Percentiles rank a stretch among this genome's conserved stretches.
phyloP scores from a whole-genome alignment of 2,797 vertebrate genomes.

The Gymnothorax javanicus region DNA sequence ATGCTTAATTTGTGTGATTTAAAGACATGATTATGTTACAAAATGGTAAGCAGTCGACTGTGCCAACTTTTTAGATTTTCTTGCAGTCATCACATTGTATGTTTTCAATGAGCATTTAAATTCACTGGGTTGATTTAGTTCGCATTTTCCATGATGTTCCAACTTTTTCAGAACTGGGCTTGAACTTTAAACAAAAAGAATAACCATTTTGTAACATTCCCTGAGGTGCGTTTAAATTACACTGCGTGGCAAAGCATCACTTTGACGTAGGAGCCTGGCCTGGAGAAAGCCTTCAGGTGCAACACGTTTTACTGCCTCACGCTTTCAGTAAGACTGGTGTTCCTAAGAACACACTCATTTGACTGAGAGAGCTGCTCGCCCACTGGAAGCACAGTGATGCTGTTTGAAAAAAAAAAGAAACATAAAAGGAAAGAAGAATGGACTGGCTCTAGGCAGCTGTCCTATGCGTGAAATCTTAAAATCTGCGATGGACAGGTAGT shows the following conservation, averaged over 20 bases:
- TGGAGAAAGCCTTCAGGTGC: not conserved
- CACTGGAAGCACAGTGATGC: not conserved
- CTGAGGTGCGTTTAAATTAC: not conserved
- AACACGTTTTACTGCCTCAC: constrained; percentile 45
- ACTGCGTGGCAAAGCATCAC: not conserved
- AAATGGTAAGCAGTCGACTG: no score
- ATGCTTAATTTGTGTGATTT: no score
- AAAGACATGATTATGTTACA: no score
- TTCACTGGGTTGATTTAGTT: no score
- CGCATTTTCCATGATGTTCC: no score
- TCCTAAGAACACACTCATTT: not conserved
- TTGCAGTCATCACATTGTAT: no score
- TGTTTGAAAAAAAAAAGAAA: not conserved
- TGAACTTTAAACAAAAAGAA: not conserved
- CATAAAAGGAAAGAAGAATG: not conserved
- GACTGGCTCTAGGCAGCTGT: constrained; percentile 68
- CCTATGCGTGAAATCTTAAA: constrained; percentile 67
- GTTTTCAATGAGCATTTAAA: no score
- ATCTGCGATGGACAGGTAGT: constrained; percentile 75
- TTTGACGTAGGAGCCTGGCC: not conserved
- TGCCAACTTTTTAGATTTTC: no score
- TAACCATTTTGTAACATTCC: not conserved
- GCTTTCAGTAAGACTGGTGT: constrained; percentile 19
- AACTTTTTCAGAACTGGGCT: not conserved
- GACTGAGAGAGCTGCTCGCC: not conserved